Base-by-base conservation (phyloP, 2,113 vertebrate species). In the Lophura nycthemera region DNA sequence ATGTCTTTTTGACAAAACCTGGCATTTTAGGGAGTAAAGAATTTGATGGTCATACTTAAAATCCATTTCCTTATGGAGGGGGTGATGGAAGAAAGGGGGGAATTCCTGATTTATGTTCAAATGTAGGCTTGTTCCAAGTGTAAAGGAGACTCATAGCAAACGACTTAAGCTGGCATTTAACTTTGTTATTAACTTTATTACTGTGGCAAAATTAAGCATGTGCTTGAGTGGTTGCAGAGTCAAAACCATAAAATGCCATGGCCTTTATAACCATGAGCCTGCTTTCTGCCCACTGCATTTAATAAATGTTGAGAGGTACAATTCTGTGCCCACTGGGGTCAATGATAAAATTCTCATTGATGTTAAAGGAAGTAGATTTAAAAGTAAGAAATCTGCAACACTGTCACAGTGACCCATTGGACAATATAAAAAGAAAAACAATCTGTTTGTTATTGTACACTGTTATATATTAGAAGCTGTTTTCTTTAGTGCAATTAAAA, bases 101-200 rank as follows among this genome's bases (percentile, higher is more conserved):
- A 92, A 86, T 89, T 95, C 67, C 79, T 89, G 83, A 91, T 95
- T 96, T 95, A 93, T 83, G 82, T 81, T 85, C 91, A 89, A 93
- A 88, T 91, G 85, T 80, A 95, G 87, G 82, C 75, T 88, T 83
- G 47, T 50, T 89, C 87, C 89, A 83, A 89, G 65, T 67, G 94
- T 87, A 95, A 93, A 89, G 81, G 95, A 95, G 87, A 94, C 60
- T 71, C 42, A 38, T 89, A 91, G 78, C 81, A 96, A 94, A 93
- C 86, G n/a, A 91, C 80, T 95, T 95, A 88, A 81, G 92, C 92
- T 96, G 76, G 86, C 19, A 7, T 86, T 96, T 91, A 93, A 92
- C 91, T 96, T 96, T 96, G 96, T 93, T 95, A 78, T 96, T 91
- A 93, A 92, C 91, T 96, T 96, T 96, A 96, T 93, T 95, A 78